phyloP scores from a whole-genome alignment of 2,888 invertebrate genomes.

The Lasioglossum figueresi region DNA sequence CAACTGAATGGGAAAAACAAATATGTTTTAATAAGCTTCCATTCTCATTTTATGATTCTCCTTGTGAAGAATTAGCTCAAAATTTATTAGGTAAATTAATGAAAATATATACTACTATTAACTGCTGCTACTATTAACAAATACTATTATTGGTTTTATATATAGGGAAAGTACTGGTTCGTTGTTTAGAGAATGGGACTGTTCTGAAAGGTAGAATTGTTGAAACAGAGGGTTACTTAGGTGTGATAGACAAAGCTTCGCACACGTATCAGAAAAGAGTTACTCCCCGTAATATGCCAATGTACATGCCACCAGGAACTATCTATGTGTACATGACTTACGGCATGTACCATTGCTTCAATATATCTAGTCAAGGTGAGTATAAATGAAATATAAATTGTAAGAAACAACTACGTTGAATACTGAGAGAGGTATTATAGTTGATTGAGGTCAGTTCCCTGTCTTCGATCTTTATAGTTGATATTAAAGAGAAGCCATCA shows the following conservation, averaged over 20 bases:
- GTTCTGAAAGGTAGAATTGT: conserved; percentile 88
- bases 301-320: conserved; percentile 90
- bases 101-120: background rate
- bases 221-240: conserved; percentile 90
- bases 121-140: background rate
- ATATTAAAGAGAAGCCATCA: background rate
- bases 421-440: background rate
- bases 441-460: background rate
- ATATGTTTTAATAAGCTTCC: conserved; percentile 74
- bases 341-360: conserved; percentile 91
- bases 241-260: conserved; percentile 88
- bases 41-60: conserved; percentile 83
- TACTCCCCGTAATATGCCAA: conserved; percentile 88
- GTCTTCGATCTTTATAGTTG: background rate
- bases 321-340: conserved; percentile 90
- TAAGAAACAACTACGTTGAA: background rate
- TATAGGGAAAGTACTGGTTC: conserved; percentile 86
- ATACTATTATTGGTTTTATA: background rate
- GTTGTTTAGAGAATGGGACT: conserved; percentile 84
- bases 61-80: conserved; percentile 85
- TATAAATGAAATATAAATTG: conserved; percentile 24
- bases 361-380: conserved; percentile 88
- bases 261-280: conserved; percentile 86
- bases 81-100: conserved; percentile 84
- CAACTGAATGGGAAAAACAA: conserved; percentile 74